phyloP scores from a whole-genome alignment of 1,140 invertebrate genomes.

The Drosophila kikkawai region DNA sequence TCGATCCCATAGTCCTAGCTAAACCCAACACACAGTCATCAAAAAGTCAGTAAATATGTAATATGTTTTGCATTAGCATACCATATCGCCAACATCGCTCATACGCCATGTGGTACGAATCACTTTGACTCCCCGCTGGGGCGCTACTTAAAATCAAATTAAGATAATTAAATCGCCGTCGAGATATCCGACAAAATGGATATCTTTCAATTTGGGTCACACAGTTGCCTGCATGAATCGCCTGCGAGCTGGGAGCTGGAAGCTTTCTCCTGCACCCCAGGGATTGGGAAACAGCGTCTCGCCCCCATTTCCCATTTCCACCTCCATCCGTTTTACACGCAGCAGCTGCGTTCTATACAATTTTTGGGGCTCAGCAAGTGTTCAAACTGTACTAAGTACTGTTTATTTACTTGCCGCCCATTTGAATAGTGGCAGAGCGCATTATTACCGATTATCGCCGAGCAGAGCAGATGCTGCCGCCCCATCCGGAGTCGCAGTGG shows the following conservation, averaged over 20 bases:
- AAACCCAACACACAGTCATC: background rate
- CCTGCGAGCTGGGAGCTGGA: slow-evolving; percentile 1
- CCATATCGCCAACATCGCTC: slow-evolving; percentile 6
- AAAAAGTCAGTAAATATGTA: background rate
- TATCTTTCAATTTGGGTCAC: slow-evolving; percentile 54
- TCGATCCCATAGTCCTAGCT: background rate
- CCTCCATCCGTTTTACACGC: background rate
- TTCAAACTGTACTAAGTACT: slow-evolving; percentile 43
- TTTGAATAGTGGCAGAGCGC: slow-evolving; percentile 73
- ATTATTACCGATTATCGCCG: slow-evolving; percentile 80
- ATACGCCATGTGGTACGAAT: slow-evolving; percentile 29
- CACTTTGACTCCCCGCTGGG: slow-evolving; percentile 22
- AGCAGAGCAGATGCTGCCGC: slow-evolving; percentile 67
- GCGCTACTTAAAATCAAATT: slow-evolving; percentile 55
- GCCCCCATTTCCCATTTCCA: background rate
- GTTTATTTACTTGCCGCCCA: slow-evolving; percentile 71
- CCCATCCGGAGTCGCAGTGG: slow-evolving; percentile 38
- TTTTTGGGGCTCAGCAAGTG: slow-evolving; percentile 46
- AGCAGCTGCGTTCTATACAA: slow-evolving; percentile 44
- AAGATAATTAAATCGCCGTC: slow-evolving; percentile 54
- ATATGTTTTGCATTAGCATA: slow-evolving; percentile 1
- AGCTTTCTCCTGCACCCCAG: slow-evolving; percentile 4
- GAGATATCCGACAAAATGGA: slow-evolving; percentile 39
- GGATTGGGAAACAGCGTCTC: background rate
- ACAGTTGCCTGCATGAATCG: slow-evolving; percentile 20